Evolutionary conservation across 2,113 vertebrate genomes (phyloP).

Genomic region (Calyptommatus sinebrachiatus): DNA sequence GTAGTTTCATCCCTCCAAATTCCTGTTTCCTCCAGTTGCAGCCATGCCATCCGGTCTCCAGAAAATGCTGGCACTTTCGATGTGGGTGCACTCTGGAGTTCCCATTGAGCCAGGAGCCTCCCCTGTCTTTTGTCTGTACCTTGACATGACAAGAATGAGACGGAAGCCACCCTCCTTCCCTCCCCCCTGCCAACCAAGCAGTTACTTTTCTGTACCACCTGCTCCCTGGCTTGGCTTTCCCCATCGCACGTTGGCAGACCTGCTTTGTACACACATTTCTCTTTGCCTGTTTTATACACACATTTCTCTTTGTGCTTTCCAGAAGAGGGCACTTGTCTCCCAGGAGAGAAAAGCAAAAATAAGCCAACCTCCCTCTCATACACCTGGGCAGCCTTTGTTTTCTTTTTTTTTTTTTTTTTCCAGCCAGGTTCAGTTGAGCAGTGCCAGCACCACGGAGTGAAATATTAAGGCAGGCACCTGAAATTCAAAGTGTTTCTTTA

Average conservation of each 20-base stretch:
- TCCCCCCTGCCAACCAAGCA: not conserved
- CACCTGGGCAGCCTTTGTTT: constrained; percentile 57
- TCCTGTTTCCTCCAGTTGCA: not conserved
- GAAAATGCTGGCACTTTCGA: not conserved
- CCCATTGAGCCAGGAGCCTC: not conserved
- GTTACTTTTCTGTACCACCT: not conserved
- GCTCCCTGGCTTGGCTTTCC: not conserved
- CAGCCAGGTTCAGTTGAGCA: constrained; percentile 62
- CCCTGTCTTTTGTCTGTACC: not conserved
- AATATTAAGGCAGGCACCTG: constrained; percentile 68
- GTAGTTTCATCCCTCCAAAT: not conserved
- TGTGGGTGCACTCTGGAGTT: not conserved
- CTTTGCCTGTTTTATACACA: not conserved
- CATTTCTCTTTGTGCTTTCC: not conserved
- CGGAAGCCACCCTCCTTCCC: not conserved
- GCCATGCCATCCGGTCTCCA: not conserved
- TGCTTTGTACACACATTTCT: not conserved
- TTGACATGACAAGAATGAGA: not conserved
- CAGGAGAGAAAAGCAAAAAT: constrained; percentile 19
- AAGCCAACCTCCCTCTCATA: constrained; percentile 39
- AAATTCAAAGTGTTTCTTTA: constrained; percentile 75
- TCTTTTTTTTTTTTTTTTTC: constrained; percentile 14
- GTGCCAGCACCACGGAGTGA: constrained; percentile 60
- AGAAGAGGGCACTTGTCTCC: constrained; percentile 59
- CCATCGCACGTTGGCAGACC: no score